These are phyloP conservation scores for Potamilus streckersoni DNA, from an alignment of 1,140 invertebrate species.

Conservation along the genomic window DNA sequence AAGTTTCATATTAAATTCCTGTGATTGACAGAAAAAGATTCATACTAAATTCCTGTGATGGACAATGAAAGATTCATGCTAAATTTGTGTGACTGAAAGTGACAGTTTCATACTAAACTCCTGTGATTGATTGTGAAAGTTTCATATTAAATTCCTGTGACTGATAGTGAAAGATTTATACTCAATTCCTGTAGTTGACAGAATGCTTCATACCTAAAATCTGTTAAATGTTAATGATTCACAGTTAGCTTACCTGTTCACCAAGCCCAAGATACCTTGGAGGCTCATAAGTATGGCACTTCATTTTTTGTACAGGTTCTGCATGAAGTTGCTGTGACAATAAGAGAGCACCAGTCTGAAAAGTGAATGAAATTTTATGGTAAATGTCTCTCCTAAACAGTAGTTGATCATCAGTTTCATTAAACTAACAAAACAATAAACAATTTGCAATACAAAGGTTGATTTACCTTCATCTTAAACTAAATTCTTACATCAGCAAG, in stretches of 20 bases:
- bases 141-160: not conserved
- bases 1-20: not conserved
- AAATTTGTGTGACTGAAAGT: not conserved
- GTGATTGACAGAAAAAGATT: not conserved
- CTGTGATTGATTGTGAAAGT: not conserved
- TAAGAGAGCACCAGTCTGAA: slow-evolving; percentile 81
- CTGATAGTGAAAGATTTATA: not conserved
- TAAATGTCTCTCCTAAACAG: not conserved
- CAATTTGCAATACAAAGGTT: no score
- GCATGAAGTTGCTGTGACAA: slow-evolving; percentile 87
- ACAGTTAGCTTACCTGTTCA: slow-evolving; percentile 65
- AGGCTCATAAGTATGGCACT: slow-evolving; percentile 82
- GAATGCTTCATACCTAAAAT: not conserved
- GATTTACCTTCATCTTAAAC: no score
- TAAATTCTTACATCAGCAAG: no score
- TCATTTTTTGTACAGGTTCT: slow-evolving; percentile 82
- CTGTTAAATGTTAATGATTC: not conserved
- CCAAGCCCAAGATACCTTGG: slow-evolving; percentile 71
- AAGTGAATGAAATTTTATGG: slow-evolving; percentile 32
- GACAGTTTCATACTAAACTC: not conserved
- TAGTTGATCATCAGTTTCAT: not conserved
- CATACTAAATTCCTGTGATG: not conserved
- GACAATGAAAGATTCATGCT: not conserved
- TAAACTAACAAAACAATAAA: not conserved
- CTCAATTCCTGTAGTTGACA: not conserved